Conservation (phyloP, 2,888 invertebrate species). For the Tyria jacobaeae region DNA sequence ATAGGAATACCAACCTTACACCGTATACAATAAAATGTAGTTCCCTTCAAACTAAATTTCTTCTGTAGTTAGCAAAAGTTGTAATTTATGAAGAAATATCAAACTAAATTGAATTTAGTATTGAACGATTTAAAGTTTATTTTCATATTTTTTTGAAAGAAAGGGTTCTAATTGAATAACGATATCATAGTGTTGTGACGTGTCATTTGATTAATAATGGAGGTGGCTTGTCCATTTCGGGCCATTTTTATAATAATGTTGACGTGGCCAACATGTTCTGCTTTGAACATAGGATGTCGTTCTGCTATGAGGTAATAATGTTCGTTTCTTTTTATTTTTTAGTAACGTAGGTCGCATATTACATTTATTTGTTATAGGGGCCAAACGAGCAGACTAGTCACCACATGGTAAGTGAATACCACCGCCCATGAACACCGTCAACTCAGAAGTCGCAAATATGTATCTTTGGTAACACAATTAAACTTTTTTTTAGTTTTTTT, state of each 20-base stretch:
- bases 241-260: constrained; percentile 69
- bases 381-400: too few relatives aligned
- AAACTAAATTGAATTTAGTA: constrained; percentile 27
- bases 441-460: too few relatives aligned
- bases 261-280: constrained; percentile 74
- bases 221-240: constrained; percentile 73
- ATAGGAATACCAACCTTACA: constrained; percentile 55
- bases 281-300: constrained; percentile 61
- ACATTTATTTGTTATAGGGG: too few relatives aligned
- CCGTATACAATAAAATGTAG: rapidly evolving
- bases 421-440: too few relatives aligned
- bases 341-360: neutral
- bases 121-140: neutral
- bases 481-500: too few relatives aligned
- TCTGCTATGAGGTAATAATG: constrained; percentile 19
- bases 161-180: constrained; percentile 83
- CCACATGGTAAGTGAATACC: too few relatives aligned
- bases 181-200: constrained; percentile 85
- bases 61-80: constrained; percentile 45
- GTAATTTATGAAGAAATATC: constrained; percentile 21
- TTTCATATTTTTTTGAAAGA: constrained; percentile 44
- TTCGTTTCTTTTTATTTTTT: neutral
- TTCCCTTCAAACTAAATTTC: constrained; percentile 27
- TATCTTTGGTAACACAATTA: too few relatives aligned
- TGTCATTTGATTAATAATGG: constrained; percentile 85